Evolutionary conservation across 2,113 vertebrate genomes (phyloP), one percentile per base, ranked within the genome.

Genomic region (Tamias sibiricus): DNA sequence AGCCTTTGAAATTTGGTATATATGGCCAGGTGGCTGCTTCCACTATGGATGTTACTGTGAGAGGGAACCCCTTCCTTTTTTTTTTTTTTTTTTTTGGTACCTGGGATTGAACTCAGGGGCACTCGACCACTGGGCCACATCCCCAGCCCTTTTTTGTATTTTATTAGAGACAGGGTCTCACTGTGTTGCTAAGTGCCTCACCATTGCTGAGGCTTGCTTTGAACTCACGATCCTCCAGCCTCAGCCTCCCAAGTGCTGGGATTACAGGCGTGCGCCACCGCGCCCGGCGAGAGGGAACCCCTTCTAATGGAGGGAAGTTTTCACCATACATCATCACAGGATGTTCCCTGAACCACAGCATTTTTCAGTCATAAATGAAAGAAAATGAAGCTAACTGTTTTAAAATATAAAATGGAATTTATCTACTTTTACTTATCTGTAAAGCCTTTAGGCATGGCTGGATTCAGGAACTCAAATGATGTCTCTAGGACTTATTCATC

Each of bases 11-110:
- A 62, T 62, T 26, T 62, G 59, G 59, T 62, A 62, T 62, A 9
- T 11, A 62, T 62, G 59, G 26, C 24, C 59, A 62, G 22, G 59
- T 11, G 26, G 59, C 59, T 62, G 24, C 24, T 62, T 62, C 59
- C 59, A 62, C 59, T 62, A 20, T 59, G 12, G 96, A 87, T 87
- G 87, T 93, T 98, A 99, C 32, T 32, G 68, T 77, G 52, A 94
- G 94, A 59, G 42, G 86, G 26, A 47, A n/a, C 40, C 8, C 47
- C 28, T 54, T 47, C 12, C n/a, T n/a, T n/a, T n/a, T n/a, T n/a
- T n/a, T n/a, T n/a, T n/a, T n/a, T n/a, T n/a, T n/a, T n/a, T n/a
- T n/a, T n/a, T n/a, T n/a, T n/a, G n/a, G n/a, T n/a, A n/a, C n/a
- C n/a, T n/a, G n/a, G n/a, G n/a, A n/a, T n/a, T n/a, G n/a, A n/a